phyloP scores from a whole-genome alignment of 2,797 vertebrate genomes.

The Pygocentrus nattereri region DNA sequence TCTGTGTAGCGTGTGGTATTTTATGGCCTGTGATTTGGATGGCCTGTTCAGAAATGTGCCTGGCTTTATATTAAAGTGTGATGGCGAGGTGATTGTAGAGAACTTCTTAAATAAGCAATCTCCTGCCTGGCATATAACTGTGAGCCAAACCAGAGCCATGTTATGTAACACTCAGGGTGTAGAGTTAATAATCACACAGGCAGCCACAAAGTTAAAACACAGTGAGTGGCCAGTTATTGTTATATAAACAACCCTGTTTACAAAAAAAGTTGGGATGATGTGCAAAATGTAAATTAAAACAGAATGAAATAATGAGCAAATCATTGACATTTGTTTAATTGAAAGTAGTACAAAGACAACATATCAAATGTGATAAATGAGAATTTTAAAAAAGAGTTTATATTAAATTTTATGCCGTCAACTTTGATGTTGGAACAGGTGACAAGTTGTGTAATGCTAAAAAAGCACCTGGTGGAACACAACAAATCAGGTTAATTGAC shows the following conservation, averaged over 20 bases:
- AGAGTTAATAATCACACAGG: neutral
- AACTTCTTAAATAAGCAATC: neutral
- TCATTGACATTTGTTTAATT: no score
- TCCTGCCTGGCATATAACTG: neutral
- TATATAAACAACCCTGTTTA: neutral
- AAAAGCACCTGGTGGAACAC: no score
- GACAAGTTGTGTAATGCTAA: no score
- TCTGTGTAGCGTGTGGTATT: neutral
- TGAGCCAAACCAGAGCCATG: conserved; percentile 9
- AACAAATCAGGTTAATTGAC: no score
- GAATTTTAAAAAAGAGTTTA: no score
- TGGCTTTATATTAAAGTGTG: neutral
- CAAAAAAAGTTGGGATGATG: no score
- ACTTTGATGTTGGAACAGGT: no score
- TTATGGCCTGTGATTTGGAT: neutral
- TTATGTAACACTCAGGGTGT: neutral
- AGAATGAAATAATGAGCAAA: no score
- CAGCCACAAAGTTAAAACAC: neutral
- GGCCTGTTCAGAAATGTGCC: neutral
- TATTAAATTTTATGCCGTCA: no score
- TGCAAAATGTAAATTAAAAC: no score
- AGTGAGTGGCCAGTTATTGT: neutral
- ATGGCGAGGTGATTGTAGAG: neutral
- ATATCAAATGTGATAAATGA: no score
- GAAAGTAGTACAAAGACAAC: no score